Evolutionary conservation across 2,113 vertebrate species (phyloP).

Genomic region (Proterorhinus semilunaris): DNA sequence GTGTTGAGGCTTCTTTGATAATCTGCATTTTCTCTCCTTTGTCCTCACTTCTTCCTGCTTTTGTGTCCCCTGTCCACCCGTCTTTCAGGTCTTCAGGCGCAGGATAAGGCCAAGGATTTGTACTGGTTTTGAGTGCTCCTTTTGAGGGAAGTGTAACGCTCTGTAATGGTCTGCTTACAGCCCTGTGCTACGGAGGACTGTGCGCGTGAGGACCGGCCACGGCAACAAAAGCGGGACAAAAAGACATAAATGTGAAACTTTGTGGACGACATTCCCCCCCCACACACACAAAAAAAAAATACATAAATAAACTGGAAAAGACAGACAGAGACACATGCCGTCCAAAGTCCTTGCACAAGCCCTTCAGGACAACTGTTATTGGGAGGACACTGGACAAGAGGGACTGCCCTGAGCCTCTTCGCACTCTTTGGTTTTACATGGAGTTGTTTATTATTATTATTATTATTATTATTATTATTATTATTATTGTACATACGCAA

Average conservation of each 20-base stretch:
- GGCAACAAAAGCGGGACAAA: constrained; percentile 19
- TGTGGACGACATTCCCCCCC: constrained; percentile 54
- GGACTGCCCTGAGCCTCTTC: neutral
- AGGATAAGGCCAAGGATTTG: constrained; percentile 97
- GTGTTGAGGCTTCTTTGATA: constrained; percentile 29
- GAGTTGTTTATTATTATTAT: neutral
- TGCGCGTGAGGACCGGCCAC: constrained; percentile 51
- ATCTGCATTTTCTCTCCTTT: constrained; percentile 52
- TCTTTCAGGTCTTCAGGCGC: constrained; percentile 90
- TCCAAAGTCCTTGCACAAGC: constrained; percentile 43
- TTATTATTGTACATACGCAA: constrained; percentile 1
- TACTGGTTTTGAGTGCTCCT: constrained; percentile 87
- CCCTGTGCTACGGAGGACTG: constrained; percentile 85
- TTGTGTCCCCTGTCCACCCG: constrained; percentile 30
- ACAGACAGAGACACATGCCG: constrained; percentile 57
- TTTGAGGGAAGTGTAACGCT: constrained; percentile 78
- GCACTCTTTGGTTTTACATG: constrained; percentile 7
- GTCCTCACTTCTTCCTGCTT: constrained; percentile 29
- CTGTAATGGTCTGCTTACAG: constrained; percentile 94
- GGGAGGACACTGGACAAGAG: constrained; percentile 39
- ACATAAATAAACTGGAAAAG: constrained; percentile 31
- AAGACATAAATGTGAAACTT: constrained; percentile 34
- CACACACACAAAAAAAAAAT: no score
- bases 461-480: neutral
- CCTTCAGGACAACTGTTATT: constrained; percentile 47